Base-by-base conservation (phyloP, 2,797 vertebrate genomes). In the Peromyscus melanophrys region DNA sequence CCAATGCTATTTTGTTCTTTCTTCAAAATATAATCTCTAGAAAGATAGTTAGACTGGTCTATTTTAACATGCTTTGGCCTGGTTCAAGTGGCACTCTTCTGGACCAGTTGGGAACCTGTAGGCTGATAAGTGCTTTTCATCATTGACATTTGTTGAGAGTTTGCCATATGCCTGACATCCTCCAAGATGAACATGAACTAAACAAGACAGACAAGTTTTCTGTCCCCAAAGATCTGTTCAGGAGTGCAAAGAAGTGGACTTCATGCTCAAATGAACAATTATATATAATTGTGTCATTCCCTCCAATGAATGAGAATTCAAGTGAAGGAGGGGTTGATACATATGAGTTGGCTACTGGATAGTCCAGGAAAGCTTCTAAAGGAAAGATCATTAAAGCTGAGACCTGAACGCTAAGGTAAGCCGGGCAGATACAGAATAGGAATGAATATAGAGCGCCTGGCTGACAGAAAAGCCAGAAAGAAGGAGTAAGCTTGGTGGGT, bases 1-100 rank as follows among this genome's bases (percentile, higher is more conserved):
- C 71, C 92, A 84, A 84, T 96, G 67, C 93, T 21, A 78, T 94
- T 96, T 92, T 67, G 75, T 95, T 81, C 52, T 81, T 29, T 88
- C 49, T 93, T 89, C 55, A 46, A 90, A 92, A 84, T 71, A 52
- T 10, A 13, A 52, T 76, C 49, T 81, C 84, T 84, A 81, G 71
- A 90, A 52, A 88, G 40, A 3, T 80, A 75, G 49, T 78, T 78
- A 19, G 23, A 57, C n/a, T 40, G n/a, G 12, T 43, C 6, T 43
- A 69, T 86, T 43, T 84, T 75, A n/a, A 69, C 7, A 13, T 57
- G 5, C 10, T 5, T 43, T 92, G 67, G 17, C 11, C 29, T 93
- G 37, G 86, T 76, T 84, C 14, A 78, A 21, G n/a, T 49, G 69
- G 77, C 40, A 16, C 25, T 9, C 43, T 43, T n/a, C 34, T 63